Percentiles rank a stretch among this genome's conserved stretches.
phyloP scores from a whole-genome alignment of 2,888 invertebrate genomes.

The Imbricaverruca yamaguchii region DNA sequence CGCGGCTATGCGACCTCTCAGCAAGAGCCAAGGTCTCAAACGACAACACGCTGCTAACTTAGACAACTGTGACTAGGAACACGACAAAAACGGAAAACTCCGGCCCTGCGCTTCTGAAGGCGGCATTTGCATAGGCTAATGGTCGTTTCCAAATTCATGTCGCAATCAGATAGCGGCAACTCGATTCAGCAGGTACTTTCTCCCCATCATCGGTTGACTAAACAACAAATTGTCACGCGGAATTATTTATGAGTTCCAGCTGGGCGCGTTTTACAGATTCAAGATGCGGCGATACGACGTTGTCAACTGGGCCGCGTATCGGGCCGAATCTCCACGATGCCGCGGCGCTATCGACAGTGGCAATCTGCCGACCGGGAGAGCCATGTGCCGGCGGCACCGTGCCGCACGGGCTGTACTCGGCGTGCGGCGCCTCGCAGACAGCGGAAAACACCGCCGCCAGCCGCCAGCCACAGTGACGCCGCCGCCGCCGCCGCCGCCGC shows the following conservation, averaged over 20 bases:
- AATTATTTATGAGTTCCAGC: slow-evolving; percentile 20
- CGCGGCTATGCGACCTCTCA: no score
- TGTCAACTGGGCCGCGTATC: not conserved
- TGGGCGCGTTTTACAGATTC: slow-evolving; percentile 1
- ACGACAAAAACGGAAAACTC: not conserved
- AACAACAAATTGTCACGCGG: slow-evolving; percentile 17
- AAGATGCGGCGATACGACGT: not conserved
- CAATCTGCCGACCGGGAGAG: not conserved
- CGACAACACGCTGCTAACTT: not conserved
- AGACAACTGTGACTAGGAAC: not conserved
- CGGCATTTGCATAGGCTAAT: slow-evolving; percentile 11
- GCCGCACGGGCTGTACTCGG: no score
- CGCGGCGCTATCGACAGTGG: not conserved
- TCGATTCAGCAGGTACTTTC: slow-evolving; percentile 18
- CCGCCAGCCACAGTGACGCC: not conserved
- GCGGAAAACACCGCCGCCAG: not conserved
- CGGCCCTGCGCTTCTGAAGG: not conserved
- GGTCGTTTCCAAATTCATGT: not conserved
- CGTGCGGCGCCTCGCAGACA: no score
- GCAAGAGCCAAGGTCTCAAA: not conserved
- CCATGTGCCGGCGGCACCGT: not conserved
- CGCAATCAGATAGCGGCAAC: slow-evolving; percentile 6
- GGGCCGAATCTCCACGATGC: not conserved
- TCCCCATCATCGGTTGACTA: slow-evolving; percentile 15
- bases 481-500: not conserved